Evolutionary conservation across 2,113 vertebrate genomes (phyloP).

Genomic region (Prionailurus viverrinus): DNA sequence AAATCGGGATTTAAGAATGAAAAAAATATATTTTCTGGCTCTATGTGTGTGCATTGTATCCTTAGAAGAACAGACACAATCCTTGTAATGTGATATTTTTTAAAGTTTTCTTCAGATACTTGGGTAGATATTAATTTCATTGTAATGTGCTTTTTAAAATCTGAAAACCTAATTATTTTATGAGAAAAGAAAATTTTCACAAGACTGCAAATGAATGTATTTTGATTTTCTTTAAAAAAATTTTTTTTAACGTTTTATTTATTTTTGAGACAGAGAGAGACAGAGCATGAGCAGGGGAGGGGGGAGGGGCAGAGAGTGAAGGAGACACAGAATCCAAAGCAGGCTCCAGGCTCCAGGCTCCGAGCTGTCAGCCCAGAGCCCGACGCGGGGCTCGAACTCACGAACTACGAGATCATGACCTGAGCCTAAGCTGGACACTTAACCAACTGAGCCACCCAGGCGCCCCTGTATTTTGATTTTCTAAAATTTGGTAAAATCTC

Average conservation of each 20-base stretch:
- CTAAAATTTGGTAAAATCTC: not conserved
- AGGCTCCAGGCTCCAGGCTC: too few relatives aligned
- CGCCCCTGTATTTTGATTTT: not conserved
- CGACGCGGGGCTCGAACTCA: too few relatives aligned
- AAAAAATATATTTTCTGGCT: not conserved
- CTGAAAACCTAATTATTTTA: not conserved
- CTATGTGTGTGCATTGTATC: not conserved
- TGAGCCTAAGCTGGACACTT: too few relatives aligned
- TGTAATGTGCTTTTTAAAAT: constrained; percentile 36
- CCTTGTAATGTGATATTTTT: not conserved
- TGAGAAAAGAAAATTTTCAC: not conserved
- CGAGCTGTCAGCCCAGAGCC: too few relatives aligned
- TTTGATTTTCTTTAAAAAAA: constrained; percentile 1
- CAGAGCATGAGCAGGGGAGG: too few relatives aligned
- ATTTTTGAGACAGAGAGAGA: too few relatives aligned
- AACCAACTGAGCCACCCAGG: too few relatives aligned
- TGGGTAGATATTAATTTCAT: not conserved
- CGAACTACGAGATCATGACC: too few relatives aligned
- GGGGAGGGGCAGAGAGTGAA: too few relatives aligned
- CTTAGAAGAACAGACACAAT: not conserved
- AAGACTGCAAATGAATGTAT: not conserved
- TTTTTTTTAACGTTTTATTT: too few relatives aligned
- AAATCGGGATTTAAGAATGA: constrained; percentile 28
- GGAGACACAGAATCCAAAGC: too few relatives aligned
- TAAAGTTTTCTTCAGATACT: not conserved